Percentiles rank a stretch among this genome's conserved stretches.
These are phyloP conservation scores for Peromyscus polionotus DNA, from an alignment of 2,113 vertebrate species.

Conservation along the genomic window DNA sequence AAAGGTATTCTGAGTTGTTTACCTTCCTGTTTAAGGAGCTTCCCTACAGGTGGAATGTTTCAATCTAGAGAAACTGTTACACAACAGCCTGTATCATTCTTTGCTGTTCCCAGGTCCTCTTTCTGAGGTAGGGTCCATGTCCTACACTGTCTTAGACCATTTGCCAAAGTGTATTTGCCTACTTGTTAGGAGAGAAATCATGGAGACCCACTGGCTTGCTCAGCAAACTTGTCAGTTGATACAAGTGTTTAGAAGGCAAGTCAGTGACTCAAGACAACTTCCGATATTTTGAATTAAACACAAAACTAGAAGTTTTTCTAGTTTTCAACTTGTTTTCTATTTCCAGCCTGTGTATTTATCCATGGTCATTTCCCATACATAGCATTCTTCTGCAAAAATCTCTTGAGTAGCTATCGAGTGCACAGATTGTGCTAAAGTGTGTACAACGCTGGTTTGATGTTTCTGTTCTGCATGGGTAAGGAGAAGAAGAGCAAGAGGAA, in stretches of 20 bases:
- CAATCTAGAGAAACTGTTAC: background rate
- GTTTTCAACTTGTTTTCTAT: background rate
- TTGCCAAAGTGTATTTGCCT: conserved; percentile 17
- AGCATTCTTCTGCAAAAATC: background rate
- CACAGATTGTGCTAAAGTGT: background rate
- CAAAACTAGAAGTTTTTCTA: background rate
- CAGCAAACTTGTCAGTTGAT: conserved; percentile 19
- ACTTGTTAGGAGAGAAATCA: background rate
- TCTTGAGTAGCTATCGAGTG: background rate
- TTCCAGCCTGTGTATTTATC: background rate
- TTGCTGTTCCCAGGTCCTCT: background rate
- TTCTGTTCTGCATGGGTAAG: conserved; percentile 4
- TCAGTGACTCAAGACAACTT: background rate
- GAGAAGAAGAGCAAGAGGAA: background rate
- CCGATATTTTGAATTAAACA: conserved; percentile 30
- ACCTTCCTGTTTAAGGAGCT: background rate
- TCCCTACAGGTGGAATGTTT: background rate
- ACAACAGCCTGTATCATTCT: background rate
- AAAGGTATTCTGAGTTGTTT: background rate
- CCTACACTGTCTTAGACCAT: background rate
- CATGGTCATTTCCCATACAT: background rate
- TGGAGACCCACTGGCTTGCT: conserved; percentile 2
- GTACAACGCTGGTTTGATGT: background rate
- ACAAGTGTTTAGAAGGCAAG: background rate
- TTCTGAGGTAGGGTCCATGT: background rate